These are phyloP conservation scores for Cassiopea andromeda DNA, from an alignment of 30 jellyfish, hydroid and myxozoan genomes.

Conservation along the genomic window DNA sequence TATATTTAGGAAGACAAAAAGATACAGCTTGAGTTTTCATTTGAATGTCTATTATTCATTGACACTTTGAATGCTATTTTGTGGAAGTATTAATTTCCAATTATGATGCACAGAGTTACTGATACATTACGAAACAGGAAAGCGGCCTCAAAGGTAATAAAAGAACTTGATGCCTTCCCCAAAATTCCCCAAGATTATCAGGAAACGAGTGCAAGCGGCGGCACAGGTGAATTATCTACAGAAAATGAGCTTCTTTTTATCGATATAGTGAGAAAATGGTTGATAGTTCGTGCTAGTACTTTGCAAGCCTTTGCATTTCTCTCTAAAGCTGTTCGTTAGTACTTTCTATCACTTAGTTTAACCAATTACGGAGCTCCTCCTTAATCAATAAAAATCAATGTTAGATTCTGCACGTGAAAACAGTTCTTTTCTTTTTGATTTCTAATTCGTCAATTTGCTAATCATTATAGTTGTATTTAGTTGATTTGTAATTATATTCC, in stretches of 20 bases:
- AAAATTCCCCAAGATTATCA: constrained; percentile 96
- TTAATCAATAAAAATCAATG: too few species aligned
- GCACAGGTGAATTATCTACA: constrained; percentile 73
- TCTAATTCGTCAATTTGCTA: too few species aligned
- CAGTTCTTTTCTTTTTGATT: too few species aligned
- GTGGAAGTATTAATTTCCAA: background rate
- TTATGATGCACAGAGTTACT: constrained; percentile 59
- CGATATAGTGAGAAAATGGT: background rate
- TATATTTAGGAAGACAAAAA: background rate
- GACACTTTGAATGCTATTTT: background rate
- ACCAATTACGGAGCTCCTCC: too few species aligned
- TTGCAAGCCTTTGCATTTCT: too few species aligned
- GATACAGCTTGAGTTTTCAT: background rate
- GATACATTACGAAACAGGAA: constrained; percentile 89
- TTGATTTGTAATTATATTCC: too few species aligned
- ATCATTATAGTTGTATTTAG: too few species aligned
- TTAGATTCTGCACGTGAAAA: too few species aligned
- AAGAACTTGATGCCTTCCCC: constrained; percentile 97
- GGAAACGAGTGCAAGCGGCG: constrained; percentile 97
- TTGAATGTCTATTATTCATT: background rate
- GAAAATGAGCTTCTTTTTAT: background rate
- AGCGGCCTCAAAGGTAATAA: constrained; percentile 78
- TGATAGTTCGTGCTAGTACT: too few species aligned
- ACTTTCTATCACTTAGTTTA: too few species aligned
- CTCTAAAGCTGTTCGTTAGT: too few species aligned